Percentiles rank a stretch among this genome's conserved stretches.
Conservation (phyloP, 64 coral and sea anemone genomes). For the Dendronephthya gigantea region DNA sequence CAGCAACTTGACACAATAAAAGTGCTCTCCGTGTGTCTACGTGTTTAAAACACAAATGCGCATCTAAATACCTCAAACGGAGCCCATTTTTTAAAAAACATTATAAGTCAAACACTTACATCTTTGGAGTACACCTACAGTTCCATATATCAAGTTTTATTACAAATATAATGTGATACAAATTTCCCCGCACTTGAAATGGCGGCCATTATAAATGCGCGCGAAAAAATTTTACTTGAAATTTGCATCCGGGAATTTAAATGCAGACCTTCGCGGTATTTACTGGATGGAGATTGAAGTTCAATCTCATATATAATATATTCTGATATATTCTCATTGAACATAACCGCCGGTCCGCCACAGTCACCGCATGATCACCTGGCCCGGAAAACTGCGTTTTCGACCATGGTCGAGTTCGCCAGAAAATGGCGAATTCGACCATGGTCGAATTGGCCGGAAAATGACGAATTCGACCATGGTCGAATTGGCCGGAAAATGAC, state of each 20-base stretch:
- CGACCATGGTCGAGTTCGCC: not conserved
- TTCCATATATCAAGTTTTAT: not conserved
- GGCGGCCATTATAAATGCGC: constrained; percentile 14
- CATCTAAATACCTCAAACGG: not conserved
- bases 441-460: too few species aligned
- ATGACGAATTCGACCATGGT: too few species aligned
- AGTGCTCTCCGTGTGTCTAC: not conserved
- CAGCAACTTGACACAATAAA: too few species aligned
- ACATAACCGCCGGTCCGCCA: too few species aligned
- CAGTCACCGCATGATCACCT: too few species aligned
- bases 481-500: too few species aligned
- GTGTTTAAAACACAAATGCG: not conserved
- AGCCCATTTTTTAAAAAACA: not conserved
- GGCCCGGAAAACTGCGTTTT: too few species aligned
- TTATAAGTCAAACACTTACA: not conserved
- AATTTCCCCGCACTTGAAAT: not conserved
- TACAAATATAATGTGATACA: not conserved
- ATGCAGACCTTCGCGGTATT: too few species aligned
- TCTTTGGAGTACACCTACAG: not conserved
- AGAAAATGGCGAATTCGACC: too few species aligned
- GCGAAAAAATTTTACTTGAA: constrained; percentile 4
- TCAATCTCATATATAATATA: too few species aligned
- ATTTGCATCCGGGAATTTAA: not conserved
- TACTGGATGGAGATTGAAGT: too few species aligned
- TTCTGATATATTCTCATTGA: too few species aligned